phyloP scores from a whole-genome alignment of 1,140 invertebrate genomes.

The Colletes gigas region DNA sequence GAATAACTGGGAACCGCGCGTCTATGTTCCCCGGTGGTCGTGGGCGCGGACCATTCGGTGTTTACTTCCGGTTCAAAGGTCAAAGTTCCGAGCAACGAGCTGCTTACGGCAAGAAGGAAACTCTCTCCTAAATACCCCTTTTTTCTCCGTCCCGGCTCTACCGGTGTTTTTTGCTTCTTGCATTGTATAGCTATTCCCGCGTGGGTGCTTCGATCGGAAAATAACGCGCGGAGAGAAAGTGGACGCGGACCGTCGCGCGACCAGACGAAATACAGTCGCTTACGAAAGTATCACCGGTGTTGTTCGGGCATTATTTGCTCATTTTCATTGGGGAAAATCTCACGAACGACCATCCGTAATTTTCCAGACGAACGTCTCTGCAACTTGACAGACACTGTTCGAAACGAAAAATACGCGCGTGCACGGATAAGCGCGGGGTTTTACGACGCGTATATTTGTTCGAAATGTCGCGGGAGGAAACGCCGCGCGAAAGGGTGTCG shows the following conservation, averaged over 20 bases:
- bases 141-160: neutral
- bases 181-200: neutral
- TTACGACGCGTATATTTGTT: constrained; percentile 16
- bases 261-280: neutral
- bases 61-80: constrained; percentile 50
- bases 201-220: neutral
- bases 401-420: neutral
- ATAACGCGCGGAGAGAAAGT: neutral
- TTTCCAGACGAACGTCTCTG: too few relatives aligned
- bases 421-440: neutral
- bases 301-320: too few relatives aligned
- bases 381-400: too few relatives aligned
- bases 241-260: neutral
- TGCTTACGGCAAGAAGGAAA: neutral
- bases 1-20: constrained; percentile 2
- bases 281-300: too few relatives aligned
- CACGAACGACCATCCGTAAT: too few relatives aligned
- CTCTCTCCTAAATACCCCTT: neutral
- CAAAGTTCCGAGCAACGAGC: constrained; percentile 28
- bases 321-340: too few relatives aligned
- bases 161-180: too few relatives aligned
- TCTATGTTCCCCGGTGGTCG: neutral
- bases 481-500: neutral
- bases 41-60: constrained; percentile 7
- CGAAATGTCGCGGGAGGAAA: constrained; percentile 12